Evolutionary conservation across 1,140 invertebrate genomes (phyloP), one percentile per base, ranked within the genome.

Genomic region (Temnothorax curvispinosus): DNA sequence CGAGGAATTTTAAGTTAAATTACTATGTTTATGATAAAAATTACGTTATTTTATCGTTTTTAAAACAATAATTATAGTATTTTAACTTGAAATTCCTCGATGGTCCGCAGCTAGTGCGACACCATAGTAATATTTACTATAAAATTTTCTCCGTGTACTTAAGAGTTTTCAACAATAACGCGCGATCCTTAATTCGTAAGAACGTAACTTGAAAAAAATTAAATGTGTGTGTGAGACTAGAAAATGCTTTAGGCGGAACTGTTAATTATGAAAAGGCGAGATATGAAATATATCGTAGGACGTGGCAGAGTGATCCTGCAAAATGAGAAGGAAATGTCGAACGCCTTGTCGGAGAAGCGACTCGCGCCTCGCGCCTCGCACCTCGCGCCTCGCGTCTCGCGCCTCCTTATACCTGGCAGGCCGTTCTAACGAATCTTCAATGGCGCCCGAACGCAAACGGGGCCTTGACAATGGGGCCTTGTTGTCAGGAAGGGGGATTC

Each of bases 401-500:
- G 89, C 52, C 35, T 86, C 82, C 27, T 27, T 27, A 62, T 90
- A 87, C 87, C 76, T 90, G 90, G 89, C 89, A 85, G 64, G 21
- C 71, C 60, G 69, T 91, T 91, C 72, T 80, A 90, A 88, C 88
- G 90, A 90, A 90, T 90, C 76, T 67, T 92, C 85, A 92, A 91
- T 91, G 91, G 90, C 91, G 90, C 87, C 89, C 82, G 32, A 82
- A 15, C 58, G 86, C 75, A 84, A 89, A 84, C 86, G 69, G 75
- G 88, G 85, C 71, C 87, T 75, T 84, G 86, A 93, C 93, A 93
- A 94, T 93, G 90, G 91, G 89, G 80, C 89, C 88, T 91, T 88
- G 92, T 93, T 94, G 92, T 92, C 88, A 90, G 89, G 82, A 88
- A 89, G 89, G 87, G 88, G 74, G 88, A 90, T 93, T 92, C 87